Base-by-base conservation (phyloP, 2,888 invertebrate genomes). In the Microchrysa polita region DNA sequence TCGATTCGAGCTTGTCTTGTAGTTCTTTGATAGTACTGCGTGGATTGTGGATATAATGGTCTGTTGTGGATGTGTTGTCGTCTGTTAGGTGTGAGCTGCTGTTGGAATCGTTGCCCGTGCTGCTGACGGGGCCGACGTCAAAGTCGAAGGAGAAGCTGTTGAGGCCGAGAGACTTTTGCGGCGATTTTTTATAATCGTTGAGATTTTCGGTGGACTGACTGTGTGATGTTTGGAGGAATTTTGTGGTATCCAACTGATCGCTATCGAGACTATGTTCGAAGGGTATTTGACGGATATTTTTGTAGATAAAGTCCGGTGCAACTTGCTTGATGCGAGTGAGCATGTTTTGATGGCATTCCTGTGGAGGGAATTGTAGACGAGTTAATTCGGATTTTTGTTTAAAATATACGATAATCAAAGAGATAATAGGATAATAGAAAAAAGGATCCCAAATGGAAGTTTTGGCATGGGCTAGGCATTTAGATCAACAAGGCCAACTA, bases 291-390 rank as follows among this genome's bases (percentile, higher is more conserved):
- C 69, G 55, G 14, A 69, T 57, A 18, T 69, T 69, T 57, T 69
- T 69, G 16, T 72, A 61, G 5, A 72, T 72, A 44, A 74, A 75
- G 14, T 74, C 69, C 10, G 74, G 69, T 10, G 63, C 73, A 52
- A 75, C 52, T 10, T 59, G 18, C 42, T 72, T 67, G 4, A 72
- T 74, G 12, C 52, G 60, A n/a, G 20, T 34, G 18, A 74, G 20
- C 69, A 74, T 74, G 9, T 57, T n/a, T 42, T 71, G 72, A 67
- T 75, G 67, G n/a, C 60, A 55, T 40, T 67, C 65, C 75, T 75
- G 61, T 1, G 16, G 44, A 71, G 18, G 23, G 53, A 53, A 55
- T 52, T 52, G 16, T 52, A 52, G n/a, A n/a, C n/a, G n/a, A n/a
- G n/a, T n/a, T n/a, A n/a, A n/a, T n/a, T n/a, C n/a, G n/a, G n/a